Base-by-base conservation (phyloP, 2,888 invertebrate species). In the Pterobdella sp. region DNA sequence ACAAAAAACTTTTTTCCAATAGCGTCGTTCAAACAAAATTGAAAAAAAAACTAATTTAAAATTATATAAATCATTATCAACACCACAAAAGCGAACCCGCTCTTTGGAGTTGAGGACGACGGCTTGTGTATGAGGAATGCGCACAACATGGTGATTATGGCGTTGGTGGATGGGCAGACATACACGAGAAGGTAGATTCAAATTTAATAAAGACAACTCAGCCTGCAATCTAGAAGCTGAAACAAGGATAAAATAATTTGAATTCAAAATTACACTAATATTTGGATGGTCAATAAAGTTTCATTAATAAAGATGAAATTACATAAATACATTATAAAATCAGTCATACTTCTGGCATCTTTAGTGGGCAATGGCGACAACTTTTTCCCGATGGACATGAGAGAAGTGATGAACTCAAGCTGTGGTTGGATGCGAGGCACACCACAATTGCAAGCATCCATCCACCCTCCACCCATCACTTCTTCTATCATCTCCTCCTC, bases 21-120 rank as follows among this genome's bases (percentile, higher is more conserved):
- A n/a, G n/a, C n/a, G n/a, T n/a, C n/a, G n/a, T n/a, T n/a, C n/a
- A n/a, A n/a, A n/a, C n/a, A n/a, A n/a, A n/a, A n/a, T n/a, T n/a
- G n/a, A n/a, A n/a, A n/a, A n/a, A n/a, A n/a, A n/a, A n/a, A n/a
- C n/a, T n/a, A n/a, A n/a, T n/a, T n/a, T n/a, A n/a, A n/a, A n/a
- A n/a, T n/a, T n/a, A n/a, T n/a, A n/a, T n/a, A n/a, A n/a, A n/a
- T n/a, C n/a, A n/a, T n/a, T n/a, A n/a, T n/a, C n/a, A n/a, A n/a
- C n/a, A n/a, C n/a, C n/a, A n/a, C n/a, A 56, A 1, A 14, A 10
- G 32, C 76, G 77, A 82, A 90, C 90, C 88, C 94, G 94, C 84
- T 95, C 94, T 86, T 99, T 99, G 78, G 96, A 96, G 85, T 99
- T 99, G 77, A 99, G 89, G 72, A 98, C 96, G 71, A 96, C 96